These are phyloP conservation scores for Platycercus adscitus DNA, from an alignment of 2,113 vertebrate species.

Conservation along the genomic window DNA sequence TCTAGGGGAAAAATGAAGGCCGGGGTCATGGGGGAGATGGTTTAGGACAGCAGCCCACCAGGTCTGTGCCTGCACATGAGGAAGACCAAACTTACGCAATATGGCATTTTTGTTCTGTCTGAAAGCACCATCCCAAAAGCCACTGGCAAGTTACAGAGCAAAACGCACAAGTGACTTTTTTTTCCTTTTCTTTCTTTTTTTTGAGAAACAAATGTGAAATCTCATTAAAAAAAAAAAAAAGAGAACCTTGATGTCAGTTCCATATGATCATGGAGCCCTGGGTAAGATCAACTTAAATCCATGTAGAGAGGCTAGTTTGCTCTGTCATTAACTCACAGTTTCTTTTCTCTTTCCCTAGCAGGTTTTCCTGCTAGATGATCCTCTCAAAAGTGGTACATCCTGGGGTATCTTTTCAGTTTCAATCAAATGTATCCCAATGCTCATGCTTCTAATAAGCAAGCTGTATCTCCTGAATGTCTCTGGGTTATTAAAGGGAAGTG, in stretches of 20 bases:
- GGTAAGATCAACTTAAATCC: neutral
- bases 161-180: neutral
- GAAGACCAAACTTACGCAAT: neutral
- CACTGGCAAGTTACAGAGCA: neutral
- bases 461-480: neutral
- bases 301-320: neutral
- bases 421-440: neutral
- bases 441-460: neutral
- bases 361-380: neutral
- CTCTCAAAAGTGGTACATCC: neutral
- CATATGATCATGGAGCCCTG: neutral
- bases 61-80: neutral
- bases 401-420: neutral
- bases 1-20: neutral
- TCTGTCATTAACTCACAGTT: neutral
- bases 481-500: neutral
- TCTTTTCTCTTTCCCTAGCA: neutral
- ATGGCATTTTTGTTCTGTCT: neutral
- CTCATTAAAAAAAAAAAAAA: neutral
- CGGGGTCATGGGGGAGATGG: neutral
- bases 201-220: neutral
- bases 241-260: neutral
- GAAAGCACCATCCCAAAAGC: neutral
- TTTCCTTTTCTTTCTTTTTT: neutral
- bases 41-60: neutral